These are phyloP conservation scores for Karalla daura DNA, from an alignment of 2,797 vertebrate genomes.

Conservation along the genomic window DNA sequence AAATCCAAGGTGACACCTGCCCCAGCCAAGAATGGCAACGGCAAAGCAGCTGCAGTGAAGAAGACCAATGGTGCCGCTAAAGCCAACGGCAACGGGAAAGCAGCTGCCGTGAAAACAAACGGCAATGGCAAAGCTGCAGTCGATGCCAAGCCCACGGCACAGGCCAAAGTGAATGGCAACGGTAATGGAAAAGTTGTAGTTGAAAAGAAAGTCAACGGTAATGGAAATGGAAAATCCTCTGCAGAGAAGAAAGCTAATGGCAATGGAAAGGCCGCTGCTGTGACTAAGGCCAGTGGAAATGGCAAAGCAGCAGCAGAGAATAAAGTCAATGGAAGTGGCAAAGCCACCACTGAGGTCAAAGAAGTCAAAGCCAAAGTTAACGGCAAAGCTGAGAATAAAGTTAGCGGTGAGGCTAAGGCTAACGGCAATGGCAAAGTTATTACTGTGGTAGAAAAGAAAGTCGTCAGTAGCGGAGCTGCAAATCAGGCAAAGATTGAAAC, in stretches of 20 bases:
- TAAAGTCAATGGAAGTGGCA: constrained; percentile 69
- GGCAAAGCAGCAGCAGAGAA: constrained; percentile 62
- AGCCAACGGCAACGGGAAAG: constrained; percentile 58
- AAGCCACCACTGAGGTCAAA: constrained; percentile 52
- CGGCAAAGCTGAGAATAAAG: constrained; percentile 69
- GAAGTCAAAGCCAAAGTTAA: constrained; percentile 61
- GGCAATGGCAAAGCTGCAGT: constrained; percentile 51
- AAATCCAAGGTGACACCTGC: constrained; percentile 73
- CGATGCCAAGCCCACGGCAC: constrained; percentile 54
- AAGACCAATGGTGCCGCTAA: constrained; percentile 61
- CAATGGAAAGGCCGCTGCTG: constrained; percentile 65
- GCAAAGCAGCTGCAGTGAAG: constrained; percentile 62
- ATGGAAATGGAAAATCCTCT: constrained; percentile 54
- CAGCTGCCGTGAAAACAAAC: constrained; percentile 41
- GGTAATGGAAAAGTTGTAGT: constrained; percentile 55
- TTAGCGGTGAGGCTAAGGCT: constrained; percentile 66
- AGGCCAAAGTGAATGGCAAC: constrained; percentile 66
- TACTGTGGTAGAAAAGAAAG: constrained; percentile 72
- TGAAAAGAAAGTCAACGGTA: constrained; percentile 62
- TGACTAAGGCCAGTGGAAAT: constrained; percentile 59
- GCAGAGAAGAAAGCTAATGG: constrained; percentile 61
- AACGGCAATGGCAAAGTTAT: constrained; percentile 67
- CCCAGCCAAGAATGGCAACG: constrained; percentile 65
- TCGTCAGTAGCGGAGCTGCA: constrained; percentile 42
- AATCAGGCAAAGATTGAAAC: constrained; percentile 73